Conservation (phyloP, 1,140 invertebrate genomes). For the Drusus annulatus region DNA sequence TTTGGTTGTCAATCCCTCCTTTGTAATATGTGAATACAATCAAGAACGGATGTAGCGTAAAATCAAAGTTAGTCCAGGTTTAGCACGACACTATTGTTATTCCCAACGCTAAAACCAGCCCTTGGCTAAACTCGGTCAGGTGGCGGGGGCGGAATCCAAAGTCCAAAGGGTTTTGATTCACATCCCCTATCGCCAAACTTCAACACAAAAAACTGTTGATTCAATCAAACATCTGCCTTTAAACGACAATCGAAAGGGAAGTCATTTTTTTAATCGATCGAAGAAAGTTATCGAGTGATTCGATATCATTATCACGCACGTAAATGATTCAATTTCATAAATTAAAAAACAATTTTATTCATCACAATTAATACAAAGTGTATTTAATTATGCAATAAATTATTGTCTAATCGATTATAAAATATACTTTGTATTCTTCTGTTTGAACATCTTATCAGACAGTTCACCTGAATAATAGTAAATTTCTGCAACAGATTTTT, state of each 20-base stretch:
- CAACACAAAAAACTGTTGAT: slow-evolving; percentile 19
- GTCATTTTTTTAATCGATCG: slow-evolving; percentile 16
- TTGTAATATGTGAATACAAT: not conserved
- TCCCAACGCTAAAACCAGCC: not conserved
- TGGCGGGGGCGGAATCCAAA: slow-evolving; percentile 12
- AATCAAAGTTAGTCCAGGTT: slow-evolving; percentile 41
- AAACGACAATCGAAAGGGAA: slow-evolving; percentile 16
- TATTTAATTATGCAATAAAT: no score
- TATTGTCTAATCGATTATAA: no score
- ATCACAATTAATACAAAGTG: no score
- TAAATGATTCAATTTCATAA: no score
- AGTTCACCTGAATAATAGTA: no score
- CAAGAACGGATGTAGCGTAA: slow-evolving; percentile 49
- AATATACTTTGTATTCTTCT: no score
- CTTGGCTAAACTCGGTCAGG: slow-evolving; percentile 14
- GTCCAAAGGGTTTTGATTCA: slow-evolving; percentile 23
- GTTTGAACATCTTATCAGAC: no score
- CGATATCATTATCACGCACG: not conserved
- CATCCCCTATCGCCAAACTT: slow-evolving; percentile 1
- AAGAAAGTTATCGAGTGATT: slow-evolving; percentile 26
- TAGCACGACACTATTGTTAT: not conserved
- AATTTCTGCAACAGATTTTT: no score
- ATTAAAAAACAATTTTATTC: no score
- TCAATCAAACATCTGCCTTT: slow-evolving; percentile 18
- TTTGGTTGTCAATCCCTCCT: not conserved